Conservation (phyloP, 2,888 invertebrate genomes). For the Microctonus hyperodae region DNA sequence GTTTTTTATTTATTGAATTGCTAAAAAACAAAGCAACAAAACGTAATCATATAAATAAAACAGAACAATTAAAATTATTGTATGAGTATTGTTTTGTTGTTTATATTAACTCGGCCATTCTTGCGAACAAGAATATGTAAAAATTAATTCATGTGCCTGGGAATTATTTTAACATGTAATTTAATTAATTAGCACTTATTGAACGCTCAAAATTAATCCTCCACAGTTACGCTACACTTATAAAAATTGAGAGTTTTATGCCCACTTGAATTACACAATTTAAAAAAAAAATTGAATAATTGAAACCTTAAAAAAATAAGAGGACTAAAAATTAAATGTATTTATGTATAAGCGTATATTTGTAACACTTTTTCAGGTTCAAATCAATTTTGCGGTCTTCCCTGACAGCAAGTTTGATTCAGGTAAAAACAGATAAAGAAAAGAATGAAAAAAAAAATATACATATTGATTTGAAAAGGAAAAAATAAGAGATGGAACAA, state of each 20-base stretch:
- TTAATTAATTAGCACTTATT: not conserved
- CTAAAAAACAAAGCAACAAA: not conserved
- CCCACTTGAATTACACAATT: not conserved
- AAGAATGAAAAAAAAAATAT: slow-evolving; percentile 3
- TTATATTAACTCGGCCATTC: no score
- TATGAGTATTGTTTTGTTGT: no score
- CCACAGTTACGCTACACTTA: not conserved
- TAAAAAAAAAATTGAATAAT: not conserved
- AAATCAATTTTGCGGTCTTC: slow-evolving; percentile 61
- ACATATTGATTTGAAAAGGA: not conserved
- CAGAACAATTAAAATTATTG: no score
- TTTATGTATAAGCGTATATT: slow-evolving; percentile 31
- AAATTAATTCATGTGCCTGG: not conserved
- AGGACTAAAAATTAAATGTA: not conserved
- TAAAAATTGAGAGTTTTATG: not conserved
- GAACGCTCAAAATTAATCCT: not conserved
- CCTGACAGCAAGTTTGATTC: slow-evolving; percentile 61
- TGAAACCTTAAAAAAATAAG: not conserved
- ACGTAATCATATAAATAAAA: not conserved
- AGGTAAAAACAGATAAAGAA: slow-evolving; percentile 50
- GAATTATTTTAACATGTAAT: not conserved
- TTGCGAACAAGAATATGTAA: not conserved
- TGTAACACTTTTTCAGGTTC: slow-evolving; percentile 61
- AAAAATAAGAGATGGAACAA: not conserved
- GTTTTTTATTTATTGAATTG: not conserved